Evolutionary conservation across 1,140 invertebrate genomes (phyloP).

Genomic region (Melipona quadrifasciata): DNA sequence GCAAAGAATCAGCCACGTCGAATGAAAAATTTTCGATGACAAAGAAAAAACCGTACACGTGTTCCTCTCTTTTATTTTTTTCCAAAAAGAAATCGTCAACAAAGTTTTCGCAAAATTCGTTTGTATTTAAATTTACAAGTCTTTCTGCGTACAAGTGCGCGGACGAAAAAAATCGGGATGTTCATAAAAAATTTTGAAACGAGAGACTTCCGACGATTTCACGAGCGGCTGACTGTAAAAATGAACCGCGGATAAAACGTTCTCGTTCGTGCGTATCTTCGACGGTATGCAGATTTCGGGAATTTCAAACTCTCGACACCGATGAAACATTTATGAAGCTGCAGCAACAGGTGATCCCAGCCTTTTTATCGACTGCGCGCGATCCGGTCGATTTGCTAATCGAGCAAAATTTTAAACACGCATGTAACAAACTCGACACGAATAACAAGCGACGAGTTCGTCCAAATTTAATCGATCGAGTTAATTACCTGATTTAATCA

Average conservation of each 20-base stretch:
- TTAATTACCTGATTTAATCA: neutral
- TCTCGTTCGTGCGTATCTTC: neutral
- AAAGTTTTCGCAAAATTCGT: neutral
- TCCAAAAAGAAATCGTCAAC: too few species aligned
- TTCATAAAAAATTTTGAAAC: neutral
- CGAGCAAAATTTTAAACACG: neutral
- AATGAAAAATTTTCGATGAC: neutral
- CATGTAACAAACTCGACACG: neutral
- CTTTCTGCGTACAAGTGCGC: neutral
- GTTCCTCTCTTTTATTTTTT: too few species aligned
- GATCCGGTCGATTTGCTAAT: neutral
- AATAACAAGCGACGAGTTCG: neutral
- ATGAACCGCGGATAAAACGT: too few species aligned
- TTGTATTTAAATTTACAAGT: neutral
- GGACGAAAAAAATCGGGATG: neutral
- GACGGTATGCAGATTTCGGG: neutral
- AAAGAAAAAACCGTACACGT: neutral
- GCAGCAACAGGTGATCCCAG: neutral
- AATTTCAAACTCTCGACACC: neutral
- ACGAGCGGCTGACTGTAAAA: neutral
- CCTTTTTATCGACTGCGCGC: neutral
- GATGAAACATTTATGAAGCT: conserved; percentile 18
- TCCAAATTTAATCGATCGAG: neutral
- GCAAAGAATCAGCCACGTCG: neutral
- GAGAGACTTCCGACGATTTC: neutral